These are phyloP conservation scores for Falcunculus frontatus DNA, from an alignment of 2,113 vertebrate genomes.

Conservation along the genomic window DNA sequence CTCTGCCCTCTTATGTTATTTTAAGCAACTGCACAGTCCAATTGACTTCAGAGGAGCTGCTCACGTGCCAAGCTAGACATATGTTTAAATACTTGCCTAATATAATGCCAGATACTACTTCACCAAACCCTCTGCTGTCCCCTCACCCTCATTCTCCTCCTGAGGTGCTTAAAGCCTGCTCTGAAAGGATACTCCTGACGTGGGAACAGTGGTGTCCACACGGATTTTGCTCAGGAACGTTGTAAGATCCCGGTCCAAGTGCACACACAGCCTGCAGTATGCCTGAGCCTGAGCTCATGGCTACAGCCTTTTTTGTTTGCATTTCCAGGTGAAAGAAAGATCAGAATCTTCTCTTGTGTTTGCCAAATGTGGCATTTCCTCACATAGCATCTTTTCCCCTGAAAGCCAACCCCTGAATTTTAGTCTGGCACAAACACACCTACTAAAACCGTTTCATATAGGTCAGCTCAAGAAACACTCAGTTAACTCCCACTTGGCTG, in stretches of 20 bases:
- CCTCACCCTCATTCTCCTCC: neutral
- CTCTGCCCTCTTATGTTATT: neutral
- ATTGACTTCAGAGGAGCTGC: neutral
- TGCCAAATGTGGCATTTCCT: neutral
- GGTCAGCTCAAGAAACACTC: neutral
- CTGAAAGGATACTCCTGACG: neutral
- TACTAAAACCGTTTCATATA: neutral
- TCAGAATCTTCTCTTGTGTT: neutral
- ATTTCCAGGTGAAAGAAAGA: neutral
- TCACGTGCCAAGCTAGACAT: neutral
- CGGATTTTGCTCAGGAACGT: rapidly evolving
- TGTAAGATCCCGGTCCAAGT: too few species aligned
- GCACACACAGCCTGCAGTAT: rapidly evolving
- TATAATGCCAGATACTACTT: neutral
- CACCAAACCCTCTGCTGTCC: neutral
- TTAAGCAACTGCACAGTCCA: neutral
- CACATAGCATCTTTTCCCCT: neutral
- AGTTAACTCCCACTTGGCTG: neutral
- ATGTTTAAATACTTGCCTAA: neutral
- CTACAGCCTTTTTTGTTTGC: rapidly evolving
- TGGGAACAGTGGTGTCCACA: rapidly evolving
- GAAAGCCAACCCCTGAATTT: neutral
- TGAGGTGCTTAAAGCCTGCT: neutral
- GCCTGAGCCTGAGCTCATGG: rapidly evolving
- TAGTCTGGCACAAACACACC: neutral